These are phyloP conservation scores for Mercenaria mercenaria DNA, from an alignment of 1,140 invertebrate genomes.

Conservation along the genomic window DNA sequence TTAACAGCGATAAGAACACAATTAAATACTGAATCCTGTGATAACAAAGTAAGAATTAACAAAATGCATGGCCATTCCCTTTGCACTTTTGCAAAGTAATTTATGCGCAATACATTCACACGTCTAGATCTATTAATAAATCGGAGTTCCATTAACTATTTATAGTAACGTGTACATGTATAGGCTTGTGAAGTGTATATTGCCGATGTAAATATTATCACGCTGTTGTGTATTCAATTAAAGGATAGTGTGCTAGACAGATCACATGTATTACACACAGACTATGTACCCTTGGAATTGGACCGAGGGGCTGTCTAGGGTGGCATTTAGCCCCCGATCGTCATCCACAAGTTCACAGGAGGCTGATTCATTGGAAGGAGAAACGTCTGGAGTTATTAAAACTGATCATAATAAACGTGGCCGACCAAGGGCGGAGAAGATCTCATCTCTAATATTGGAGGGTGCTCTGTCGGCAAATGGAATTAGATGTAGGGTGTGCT, in stretches of 20 bases:
- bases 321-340: constrained; percentile 70
- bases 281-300: constrained; percentile 66
- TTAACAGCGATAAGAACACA: neutral
- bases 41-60: neutral
- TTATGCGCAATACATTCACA: constrained; percentile 34
- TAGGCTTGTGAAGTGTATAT: constrained; percentile 58
- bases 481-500: constrained; percentile 92
- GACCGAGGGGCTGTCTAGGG: constrained; percentile 45
- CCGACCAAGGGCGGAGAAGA: constrained; percentile 91
- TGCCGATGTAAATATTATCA: constrained; percentile 62
- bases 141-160: constrained; percentile 46
- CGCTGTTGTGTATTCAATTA: constrained; percentile 64
- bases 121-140: constrained; percentile 19
- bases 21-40: neutral
- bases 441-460: constrained; percentile 91
- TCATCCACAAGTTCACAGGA: constrained; percentile 76
- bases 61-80: neutral
- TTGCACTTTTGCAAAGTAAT: neutral
- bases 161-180: constrained; percentile 61
- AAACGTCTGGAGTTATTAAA: constrained; percentile 64
- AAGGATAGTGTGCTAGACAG: constrained; percentile 44
- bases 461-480: constrained; percentile 91
- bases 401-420: constrained; percentile 85
- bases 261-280: constrained; percentile 65
- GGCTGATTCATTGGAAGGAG: constrained; percentile 74